Evolutionary conservation across 1,140 invertebrate species (phyloP).

Genomic region (Bilobella aurantiaca): DNA sequence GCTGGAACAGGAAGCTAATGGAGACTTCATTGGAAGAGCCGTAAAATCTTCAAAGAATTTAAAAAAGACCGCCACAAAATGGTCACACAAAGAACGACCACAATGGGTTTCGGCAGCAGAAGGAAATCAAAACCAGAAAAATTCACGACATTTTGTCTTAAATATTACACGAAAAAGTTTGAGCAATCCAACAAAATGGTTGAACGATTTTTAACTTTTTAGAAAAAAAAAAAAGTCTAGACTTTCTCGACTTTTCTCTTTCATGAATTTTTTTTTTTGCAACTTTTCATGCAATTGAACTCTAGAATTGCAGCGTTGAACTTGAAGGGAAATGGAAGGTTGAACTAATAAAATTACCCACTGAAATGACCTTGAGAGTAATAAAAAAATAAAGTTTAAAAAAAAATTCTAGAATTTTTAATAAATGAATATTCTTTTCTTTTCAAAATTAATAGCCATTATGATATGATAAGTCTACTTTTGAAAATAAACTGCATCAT

Average conservation of each 20-base stretch:
- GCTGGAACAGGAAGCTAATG: not conserved
- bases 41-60: not conserved
- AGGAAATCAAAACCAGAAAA: not conserved
- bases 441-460: too few species aligned
- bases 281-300: too few species aligned
- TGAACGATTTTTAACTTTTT: not conserved
- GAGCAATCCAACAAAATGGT: too few species aligned
- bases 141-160: not conserved
- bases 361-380: too few species aligned
- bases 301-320: too few species aligned
- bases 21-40: not conserved
- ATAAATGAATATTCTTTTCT: too few species aligned
- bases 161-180: not conserved
- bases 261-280: too few species aligned
- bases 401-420: too few species aligned
- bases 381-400: too few species aligned
- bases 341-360: too few species aligned
- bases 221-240: not conserved
- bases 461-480: too few species aligned
- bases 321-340: too few species aligned
- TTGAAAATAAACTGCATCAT: not conserved
- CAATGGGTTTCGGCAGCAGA: not conserved
- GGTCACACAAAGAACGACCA: not conserved
- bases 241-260: not conserved
- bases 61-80: not conserved